These are phyloP conservation scores for Ataeniobius toweri DNA, from an alignment of 2,797 vertebrate genomes.

Conservation along the genomic window DNA sequence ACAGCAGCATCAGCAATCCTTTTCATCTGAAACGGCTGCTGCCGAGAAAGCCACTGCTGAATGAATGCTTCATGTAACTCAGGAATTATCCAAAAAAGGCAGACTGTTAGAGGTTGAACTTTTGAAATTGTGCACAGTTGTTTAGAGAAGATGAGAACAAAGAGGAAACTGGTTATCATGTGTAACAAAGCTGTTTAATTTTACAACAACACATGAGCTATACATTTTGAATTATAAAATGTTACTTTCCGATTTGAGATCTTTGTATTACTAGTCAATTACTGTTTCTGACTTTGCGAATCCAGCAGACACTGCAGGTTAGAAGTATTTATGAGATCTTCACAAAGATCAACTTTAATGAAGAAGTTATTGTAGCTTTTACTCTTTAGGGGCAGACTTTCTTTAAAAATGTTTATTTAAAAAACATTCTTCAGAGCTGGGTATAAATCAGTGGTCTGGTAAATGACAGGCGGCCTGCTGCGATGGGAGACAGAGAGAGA, in stretches of 20 bases:
- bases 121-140: background rate
- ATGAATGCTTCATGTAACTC: background rate
- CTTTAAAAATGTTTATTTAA: background rate
- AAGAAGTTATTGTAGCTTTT: background rate
- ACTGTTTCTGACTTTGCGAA: background rate
- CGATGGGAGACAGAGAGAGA: no score
- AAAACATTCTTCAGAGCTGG: background rate
- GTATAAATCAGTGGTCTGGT: background rate
- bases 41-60: background rate
- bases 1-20: slow-evolving; percentile 1
- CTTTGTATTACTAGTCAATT: background rate
- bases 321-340: background rate
- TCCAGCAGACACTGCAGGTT: no score
- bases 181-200: background rate
- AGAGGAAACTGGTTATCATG: background rate
- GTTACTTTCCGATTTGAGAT: background rate
- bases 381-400: background rate
- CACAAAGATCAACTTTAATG: background rate
- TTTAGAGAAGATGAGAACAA: background rate
- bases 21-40: background rate
- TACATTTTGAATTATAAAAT: background rate
- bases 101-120: background rate
- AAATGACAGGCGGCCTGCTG: background rate
- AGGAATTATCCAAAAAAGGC: background rate
- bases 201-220: background rate